A percentile compares a stretch with the other conserved stretches of the same genome.
These are phyloP conservation scores for Synchiropus splendidus DNA, from an alignment of 2,113 vertebrate species.

Conservation along the genomic window DNA sequence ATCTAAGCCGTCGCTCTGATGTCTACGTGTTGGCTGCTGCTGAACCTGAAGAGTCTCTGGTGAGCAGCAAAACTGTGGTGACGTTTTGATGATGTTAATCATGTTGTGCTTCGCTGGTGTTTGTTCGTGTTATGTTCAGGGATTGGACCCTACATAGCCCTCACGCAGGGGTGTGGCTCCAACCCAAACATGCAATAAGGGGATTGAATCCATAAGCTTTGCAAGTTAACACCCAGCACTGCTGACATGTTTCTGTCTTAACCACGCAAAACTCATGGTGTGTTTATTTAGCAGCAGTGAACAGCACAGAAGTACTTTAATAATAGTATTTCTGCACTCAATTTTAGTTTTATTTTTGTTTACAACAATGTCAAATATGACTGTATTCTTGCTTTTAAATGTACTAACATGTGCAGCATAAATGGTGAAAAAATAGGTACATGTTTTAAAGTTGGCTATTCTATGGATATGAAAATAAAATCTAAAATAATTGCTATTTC, in stretches of 20 bases:
- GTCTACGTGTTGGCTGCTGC: conserved; percentile 59
- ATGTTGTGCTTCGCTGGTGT: too few species aligned
- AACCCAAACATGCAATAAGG: neutral
- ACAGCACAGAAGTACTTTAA: too few species aligned
- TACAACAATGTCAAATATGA: too few species aligned
- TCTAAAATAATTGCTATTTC: too few species aligned
- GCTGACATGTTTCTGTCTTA: conserved; percentile 7
- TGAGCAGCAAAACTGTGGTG: conserved; percentile 32
- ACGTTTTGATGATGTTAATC: neutral
- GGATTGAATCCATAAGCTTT: conserved; percentile 8
- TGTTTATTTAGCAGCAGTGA: too few species aligned
- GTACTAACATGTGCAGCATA: too few species aligned
- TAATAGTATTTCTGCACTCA: too few species aligned
- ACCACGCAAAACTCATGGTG: neutral
- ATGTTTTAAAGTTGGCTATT: too few species aligned
- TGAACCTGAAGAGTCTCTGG: conserved; percentile 33
- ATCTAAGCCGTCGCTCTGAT: conserved; percentile 63
- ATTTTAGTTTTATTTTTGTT: too few species aligned
- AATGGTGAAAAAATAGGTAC: too few species aligned
- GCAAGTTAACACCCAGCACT: conserved; percentile 4
- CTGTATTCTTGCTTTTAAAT: too few species aligned
- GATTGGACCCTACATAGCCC: conserved; percentile 18
- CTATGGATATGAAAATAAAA: too few species aligned
- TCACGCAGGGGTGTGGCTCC: conserved; percentile 1
- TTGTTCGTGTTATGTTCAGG: conserved; percentile 1